A percentile compares a stretch with the other conserved stretches of the same genome.
Conservation (phyloP, 1,140 invertebrate species). For the Drosophila watanabei region DNA sequence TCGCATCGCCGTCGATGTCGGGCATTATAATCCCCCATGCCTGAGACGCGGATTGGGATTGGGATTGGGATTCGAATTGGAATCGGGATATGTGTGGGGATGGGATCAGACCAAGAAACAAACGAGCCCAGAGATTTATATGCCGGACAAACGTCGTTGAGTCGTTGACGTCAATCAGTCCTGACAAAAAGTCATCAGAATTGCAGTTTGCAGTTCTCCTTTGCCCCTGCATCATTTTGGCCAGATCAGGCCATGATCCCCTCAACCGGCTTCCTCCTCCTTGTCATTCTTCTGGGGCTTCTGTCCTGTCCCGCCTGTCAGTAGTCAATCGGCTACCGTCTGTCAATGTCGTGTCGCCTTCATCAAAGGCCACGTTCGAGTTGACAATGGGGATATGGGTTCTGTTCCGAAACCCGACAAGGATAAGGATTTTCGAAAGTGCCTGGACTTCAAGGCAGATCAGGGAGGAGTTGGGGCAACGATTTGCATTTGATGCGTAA, state of each 20-base stretch:
- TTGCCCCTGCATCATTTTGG: constrained; percentile 34
- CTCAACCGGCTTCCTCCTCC: not conserved
- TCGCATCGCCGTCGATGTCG: constrained; percentile 48
- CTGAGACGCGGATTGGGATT: constrained; percentile 13
- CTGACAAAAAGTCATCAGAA: constrained; percentile 83
- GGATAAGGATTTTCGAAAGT: constrained; percentile 56
- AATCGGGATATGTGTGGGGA: constrained; percentile 30
- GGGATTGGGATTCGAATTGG: constrained; percentile 27
- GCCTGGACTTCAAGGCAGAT: not conserved
- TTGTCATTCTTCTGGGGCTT: constrained; percentile 7
- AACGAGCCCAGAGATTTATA: constrained; percentile 78
- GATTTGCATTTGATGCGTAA: constrained; percentile 71
- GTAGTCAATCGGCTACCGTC: constrained; percentile 76
- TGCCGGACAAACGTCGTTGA: constrained; percentile 68
- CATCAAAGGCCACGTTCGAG: constrained; percentile 70
- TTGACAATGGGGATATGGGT: constrained; percentile 65
- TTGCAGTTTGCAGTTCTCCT: constrained; percentile 50
- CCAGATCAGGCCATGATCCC: constrained; percentile 30
- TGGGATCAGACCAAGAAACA: constrained; percentile 50
- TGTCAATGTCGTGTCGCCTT: constrained; percentile 81
- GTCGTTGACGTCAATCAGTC: constrained; percentile 81
- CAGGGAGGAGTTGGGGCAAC: constrained; percentile 1
- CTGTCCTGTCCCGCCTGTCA: constrained; percentile 56
- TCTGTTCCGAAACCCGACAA: constrained; percentile 33
- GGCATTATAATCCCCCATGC: constrained; percentile 64